These are phyloP conservation scores for Nymphalis polychloros DNA, from an alignment of 2,888 invertebrate species.

Conservation along the genomic window DNA sequence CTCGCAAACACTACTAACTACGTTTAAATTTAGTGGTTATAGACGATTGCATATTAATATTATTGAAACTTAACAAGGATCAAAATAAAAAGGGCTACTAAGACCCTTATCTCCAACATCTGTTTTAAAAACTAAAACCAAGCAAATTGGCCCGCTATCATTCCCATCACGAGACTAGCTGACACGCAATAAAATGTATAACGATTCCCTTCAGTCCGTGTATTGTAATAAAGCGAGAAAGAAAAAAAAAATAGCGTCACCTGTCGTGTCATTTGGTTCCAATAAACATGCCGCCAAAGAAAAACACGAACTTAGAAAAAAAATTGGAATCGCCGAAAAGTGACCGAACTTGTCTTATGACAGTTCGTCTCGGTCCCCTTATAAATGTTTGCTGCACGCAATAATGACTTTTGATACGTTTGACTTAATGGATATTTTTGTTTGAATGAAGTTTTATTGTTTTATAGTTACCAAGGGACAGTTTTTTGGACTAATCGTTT, in stretches of 20 bases:
- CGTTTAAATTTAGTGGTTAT: neutral
- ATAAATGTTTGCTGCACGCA: neutral
- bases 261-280: constrained; percentile 82
- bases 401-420: constrained; percentile 28
- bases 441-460: constrained; percentile 33
- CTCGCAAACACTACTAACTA: neutral
- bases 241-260: constrained; percentile 69
- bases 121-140: constrained; percentile 59
- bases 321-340: constrained; percentile 63
- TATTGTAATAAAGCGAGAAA: constrained; percentile 45
- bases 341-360: constrained; percentile 70
- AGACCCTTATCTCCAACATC: constrained; percentile 66
- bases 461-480: constrained; percentile 52
- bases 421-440: constrained; percentile 39
- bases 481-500: constrained; percentile 66
- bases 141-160: constrained; percentile 69
- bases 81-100: constrained; percentile 43
- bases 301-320: constrained; percentile 69
- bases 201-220: constrained; percentile 66
- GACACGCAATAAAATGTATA: constrained; percentile 79
- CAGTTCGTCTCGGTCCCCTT: constrained; percentile 49
- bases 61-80: constrained; percentile 5
- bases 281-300: constrained; percentile 78
- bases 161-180: constrained; percentile 56
- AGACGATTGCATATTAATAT: constrained; percentile 3